These are phyloP conservation scores for Heterodera filipjevi DNA, from an alignment of 2,888 invertebrate species.

Conservation along the genomic window DNA sequence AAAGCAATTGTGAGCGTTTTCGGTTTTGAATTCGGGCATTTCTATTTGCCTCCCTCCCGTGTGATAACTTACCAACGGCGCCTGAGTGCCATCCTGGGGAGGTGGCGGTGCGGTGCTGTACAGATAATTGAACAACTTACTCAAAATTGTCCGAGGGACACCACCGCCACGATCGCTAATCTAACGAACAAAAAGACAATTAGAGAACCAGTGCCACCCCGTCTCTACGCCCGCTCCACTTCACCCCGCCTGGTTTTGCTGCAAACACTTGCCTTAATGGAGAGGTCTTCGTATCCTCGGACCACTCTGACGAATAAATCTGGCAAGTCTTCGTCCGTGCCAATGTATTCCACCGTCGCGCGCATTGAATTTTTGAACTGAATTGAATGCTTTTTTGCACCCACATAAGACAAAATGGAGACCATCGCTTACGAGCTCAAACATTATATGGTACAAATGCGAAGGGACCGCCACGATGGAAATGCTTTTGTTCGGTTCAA, in stretches of 20 bases:
- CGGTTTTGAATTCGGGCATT: too few species aligned
- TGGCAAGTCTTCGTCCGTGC: slow-evolving; percentile 75
- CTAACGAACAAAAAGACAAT: slow-evolving; percentile 32
- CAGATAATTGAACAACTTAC: slow-evolving; percentile 97
- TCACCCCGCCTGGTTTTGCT: not conserved
- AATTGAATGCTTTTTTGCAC: not conserved
- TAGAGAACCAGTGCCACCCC: not conserved
- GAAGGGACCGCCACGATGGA: slow-evolving; percentile 86
- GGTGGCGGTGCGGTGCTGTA: slow-evolving; percentile 98
- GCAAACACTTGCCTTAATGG: slow-evolving; percentile 75
- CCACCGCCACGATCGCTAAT: slow-evolving; percentile 86
- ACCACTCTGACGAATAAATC: slow-evolving; percentile 79
- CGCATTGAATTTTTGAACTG: slow-evolving; percentile 85
- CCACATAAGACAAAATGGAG: not conserved
- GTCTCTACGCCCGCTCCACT: too few species aligned
- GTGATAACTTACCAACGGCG: slow-evolving; percentile 81
- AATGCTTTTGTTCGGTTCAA: slow-evolving; percentile 17
- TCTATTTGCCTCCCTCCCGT: too few species aligned
- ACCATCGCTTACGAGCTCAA: slow-evolving; percentile 82
- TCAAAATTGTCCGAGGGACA: slow-evolving; percentile 77
- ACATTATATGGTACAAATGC: slow-evolving; percentile 97
- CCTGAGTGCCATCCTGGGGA: slow-evolving; percentile 83
- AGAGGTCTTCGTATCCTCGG: slow-evolving; percentile 88
- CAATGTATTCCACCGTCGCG: slow-evolving; percentile 90
- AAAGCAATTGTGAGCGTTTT: too few species aligned